Evolutionary conservation across 1,140 invertebrate genomes (phyloP).

Genomic region (Kradibia gibbosae): DNA sequence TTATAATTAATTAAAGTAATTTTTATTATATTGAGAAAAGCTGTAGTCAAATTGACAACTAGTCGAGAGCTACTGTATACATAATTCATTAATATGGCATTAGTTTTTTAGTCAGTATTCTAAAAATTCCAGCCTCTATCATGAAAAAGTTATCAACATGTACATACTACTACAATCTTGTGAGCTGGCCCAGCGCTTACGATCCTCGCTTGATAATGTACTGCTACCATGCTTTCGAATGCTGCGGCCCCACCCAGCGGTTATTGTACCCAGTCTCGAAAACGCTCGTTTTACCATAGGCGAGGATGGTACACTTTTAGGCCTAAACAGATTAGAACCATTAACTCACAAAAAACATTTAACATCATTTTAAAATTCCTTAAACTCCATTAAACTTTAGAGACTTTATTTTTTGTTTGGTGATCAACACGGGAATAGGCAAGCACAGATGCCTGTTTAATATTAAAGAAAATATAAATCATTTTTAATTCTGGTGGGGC

Average conservation of each 20-base stretch:
- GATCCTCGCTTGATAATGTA: constrained; percentile 85
- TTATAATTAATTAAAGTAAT: too few relatives aligned
- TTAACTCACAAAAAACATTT: constrained; percentile 71
- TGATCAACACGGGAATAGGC: neutral
- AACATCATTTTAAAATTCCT: constrained; percentile 68
- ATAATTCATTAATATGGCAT: too few relatives aligned
- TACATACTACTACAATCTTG: constrained; percentile 91
- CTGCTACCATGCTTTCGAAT: constrained; percentile 83
- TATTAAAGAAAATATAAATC: too few relatives aligned
- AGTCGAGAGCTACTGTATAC: too few relatives aligned
- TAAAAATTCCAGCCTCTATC: too few relatives aligned
- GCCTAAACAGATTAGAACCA: constrained; percentile 76
- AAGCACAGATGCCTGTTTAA: neutral
- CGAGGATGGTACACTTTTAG: constrained; percentile 93
- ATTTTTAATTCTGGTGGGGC: too few relatives aligned
- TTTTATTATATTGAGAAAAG: too few relatives aligned
- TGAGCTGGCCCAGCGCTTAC: constrained; percentile 92
- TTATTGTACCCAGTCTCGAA: constrained; percentile 88
- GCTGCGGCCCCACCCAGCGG: constrained; percentile 90
- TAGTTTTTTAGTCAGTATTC: too few relatives aligned
- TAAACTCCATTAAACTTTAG: too few relatives aligned
- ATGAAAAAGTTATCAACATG: too few relatives aligned
- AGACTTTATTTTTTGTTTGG: neutral
- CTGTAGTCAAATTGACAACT: too few relatives aligned
- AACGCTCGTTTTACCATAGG: constrained; percentile 96